Percentiles rank a stretch among this genome's conserved stretches.
Evolutionary conservation across 2,797 vertebrate genomes (phyloP).

Genomic region (Mormyrops attenuatus): DNA sequence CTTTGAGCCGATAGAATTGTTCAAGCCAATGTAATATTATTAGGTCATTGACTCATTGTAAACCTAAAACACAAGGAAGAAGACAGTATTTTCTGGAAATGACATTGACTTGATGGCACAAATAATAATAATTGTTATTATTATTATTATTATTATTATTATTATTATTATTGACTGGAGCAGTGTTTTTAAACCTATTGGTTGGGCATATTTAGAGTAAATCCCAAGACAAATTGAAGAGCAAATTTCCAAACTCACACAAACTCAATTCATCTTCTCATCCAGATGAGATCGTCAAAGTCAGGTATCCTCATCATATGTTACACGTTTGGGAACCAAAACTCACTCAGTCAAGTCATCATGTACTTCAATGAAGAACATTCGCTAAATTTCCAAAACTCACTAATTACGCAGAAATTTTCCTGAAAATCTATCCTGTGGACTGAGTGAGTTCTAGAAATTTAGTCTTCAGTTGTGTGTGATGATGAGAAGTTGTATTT

Average conservation of each 20-base stretch:
- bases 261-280: background rate
- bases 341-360: background rate
- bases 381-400: background rate
- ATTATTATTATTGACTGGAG: background rate
- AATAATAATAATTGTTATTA: background rate
- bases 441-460: background rate
- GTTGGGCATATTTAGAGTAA: background rate
- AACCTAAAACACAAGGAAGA: background rate
- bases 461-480: background rate
- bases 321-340: background rate
- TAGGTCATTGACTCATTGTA: background rate
- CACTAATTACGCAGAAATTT: background rate
- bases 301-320: background rate
- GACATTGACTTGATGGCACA: background rate
- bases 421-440: background rate
- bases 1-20: background rate
- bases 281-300: background rate
- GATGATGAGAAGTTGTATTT: too few species aligned
- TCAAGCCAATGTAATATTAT: background rate
- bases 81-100: background rate
- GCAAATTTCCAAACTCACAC: background rate
- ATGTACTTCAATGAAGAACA: background rate
- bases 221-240: background rate
- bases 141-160: background rate
- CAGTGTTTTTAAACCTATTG: background rate